A percentile compares a stretch with the other conserved stretches of the same genome.
These are phyloP conservation scores for Ennomos erosarius DNA, from an alignment of 2,888 invertebrate genomes.

Conservation along the genomic window DNA sequence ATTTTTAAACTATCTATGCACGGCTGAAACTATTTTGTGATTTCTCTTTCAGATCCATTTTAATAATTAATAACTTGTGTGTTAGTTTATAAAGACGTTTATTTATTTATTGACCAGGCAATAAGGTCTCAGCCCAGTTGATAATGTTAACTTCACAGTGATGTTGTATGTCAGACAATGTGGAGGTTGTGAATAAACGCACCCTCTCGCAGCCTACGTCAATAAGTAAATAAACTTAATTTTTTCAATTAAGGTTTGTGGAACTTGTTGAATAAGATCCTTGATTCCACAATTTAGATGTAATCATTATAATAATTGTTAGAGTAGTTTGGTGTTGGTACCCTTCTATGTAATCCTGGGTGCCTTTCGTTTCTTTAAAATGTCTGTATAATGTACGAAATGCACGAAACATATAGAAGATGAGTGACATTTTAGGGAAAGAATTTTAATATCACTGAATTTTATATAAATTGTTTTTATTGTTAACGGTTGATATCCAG, in stretches of 20 bases:
- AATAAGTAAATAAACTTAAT: slow-evolving; percentile 56
- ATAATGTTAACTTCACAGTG: background rate
- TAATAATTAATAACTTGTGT: slow-evolving; percentile 64
- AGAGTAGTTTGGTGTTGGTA: slow-evolving; percentile 84
- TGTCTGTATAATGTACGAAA: slow-evolving; percentile 94
- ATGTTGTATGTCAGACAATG: background rate
- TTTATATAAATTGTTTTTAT: slow-evolving; percentile 80
- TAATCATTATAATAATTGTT: slow-evolving; percentile 79
- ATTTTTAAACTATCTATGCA: slow-evolving; percentile 41
- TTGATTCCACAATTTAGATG: slow-evolving; percentile 72
- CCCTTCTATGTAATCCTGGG: slow-evolving; percentile 82
- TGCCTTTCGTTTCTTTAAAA: slow-evolving; percentile 81
- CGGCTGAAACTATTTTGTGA: slow-evolving; percentile 62
- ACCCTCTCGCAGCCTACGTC: slow-evolving; percentile 38
- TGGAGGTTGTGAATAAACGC: slow-evolving; percentile 13
- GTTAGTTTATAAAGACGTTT: slow-evolving; percentile 60
- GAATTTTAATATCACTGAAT: slow-evolving; percentile 65
- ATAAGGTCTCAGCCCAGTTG: slow-evolving; percentile 35
- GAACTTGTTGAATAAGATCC: slow-evolving; percentile 53
- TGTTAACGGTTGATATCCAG: slow-evolving; percentile 77
- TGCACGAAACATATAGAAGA: slow-evolving; percentile 96
- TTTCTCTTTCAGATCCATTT: slow-evolving; percentile 78
- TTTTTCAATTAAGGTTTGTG: slow-evolving; percentile 63
- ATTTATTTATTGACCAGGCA: slow-evolving; percentile 60
- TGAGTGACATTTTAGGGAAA: slow-evolving; percentile 78